Percentiles rank a stretch among this genome's conserved stretches.
Evolutionary conservation across 2,888 invertebrate species (phyloP).

Genomic region (Uropetala carovei): DNA sequence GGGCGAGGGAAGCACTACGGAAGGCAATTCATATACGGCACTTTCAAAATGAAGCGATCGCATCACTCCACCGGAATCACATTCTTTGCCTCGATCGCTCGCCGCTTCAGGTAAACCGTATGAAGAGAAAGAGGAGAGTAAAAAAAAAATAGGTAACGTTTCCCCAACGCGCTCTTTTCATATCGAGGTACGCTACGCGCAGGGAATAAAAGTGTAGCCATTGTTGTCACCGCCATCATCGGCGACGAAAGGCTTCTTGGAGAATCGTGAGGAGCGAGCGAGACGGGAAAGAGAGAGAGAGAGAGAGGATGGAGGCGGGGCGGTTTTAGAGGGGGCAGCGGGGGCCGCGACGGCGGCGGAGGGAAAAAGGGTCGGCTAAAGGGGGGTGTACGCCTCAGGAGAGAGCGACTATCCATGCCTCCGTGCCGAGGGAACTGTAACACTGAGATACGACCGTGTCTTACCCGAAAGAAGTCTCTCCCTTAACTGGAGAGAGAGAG

Average conservation of each 20-base stretch:
- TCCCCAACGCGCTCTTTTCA: neutral
- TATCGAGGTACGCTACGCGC: neutral
- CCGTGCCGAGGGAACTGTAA: too few species aligned
- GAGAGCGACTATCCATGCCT: too few species aligned
- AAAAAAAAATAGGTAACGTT: neutral
- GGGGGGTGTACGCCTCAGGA: too few species aligned
- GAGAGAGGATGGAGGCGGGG: neutral
- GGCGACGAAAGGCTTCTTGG: conserved; percentile 3
- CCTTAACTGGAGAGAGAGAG: too few species aligned
- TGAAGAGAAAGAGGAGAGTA: neutral
- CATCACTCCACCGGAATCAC: neutral
- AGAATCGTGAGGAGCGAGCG: neutral
- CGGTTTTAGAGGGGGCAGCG: too few species aligned
- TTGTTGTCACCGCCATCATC: neutral
- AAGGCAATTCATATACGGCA: neutral
- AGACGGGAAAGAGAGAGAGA: neutral
- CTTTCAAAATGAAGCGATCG: conserved; percentile 2
- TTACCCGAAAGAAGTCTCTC: too few species aligned
- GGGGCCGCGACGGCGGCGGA: neutral
- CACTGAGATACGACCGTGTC: too few species aligned
- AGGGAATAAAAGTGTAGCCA: conserved; percentile 11
- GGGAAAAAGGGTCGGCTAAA: too few species aligned
- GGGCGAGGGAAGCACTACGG: neutral
- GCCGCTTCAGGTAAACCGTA: neutral
- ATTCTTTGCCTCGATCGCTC: neutral